A percentile compares a stretch with the other conserved stretches of the same genome.
These are phyloP conservation scores for Promerops cafer DNA, from an alignment of 2,113 vertebrate species.

Conservation along the genomic window DNA sequence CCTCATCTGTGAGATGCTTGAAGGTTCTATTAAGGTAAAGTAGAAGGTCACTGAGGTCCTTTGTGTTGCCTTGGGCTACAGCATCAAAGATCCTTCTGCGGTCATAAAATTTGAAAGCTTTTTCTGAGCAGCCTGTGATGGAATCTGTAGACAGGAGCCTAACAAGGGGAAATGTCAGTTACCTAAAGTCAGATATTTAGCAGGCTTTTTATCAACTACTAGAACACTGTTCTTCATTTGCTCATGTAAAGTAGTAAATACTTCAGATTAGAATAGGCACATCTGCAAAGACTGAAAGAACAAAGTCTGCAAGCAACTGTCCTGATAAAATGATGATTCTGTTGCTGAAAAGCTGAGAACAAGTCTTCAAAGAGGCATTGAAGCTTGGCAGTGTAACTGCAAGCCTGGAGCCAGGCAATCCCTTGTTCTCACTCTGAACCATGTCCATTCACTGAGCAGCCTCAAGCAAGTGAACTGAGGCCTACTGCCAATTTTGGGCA, in stretches of 20 bases:
- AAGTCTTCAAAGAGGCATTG: not conserved
- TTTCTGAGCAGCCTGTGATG: constrained; percentile 44
- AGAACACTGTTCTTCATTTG: not conserved
- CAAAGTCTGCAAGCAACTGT: not conserved
- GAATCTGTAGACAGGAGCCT: constrained; percentile 60
- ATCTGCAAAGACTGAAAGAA: not conserved
- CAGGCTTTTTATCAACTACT: not conserved
- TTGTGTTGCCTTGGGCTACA: constrained; percentile 77
- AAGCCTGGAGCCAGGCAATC: not conserved
- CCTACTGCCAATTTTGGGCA: not conserved
- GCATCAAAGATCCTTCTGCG: constrained; percentile 82
- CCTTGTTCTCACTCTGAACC: not conserved
- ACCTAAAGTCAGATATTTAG: not conserved
- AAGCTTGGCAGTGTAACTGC: not conserved
- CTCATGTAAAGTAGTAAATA: not conserved
- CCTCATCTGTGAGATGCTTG: constrained; percentile 82
- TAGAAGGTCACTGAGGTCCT: constrained; percentile 77
- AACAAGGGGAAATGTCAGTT: not conserved
- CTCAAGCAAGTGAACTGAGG: not conserved
- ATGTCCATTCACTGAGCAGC: not conserved
- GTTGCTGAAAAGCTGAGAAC: not conserved
- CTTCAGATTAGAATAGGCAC: not conserved
- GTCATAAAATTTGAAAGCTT: constrained; percentile 68
- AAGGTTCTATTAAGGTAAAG: constrained; percentile 76
- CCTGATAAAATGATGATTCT: not conserved